Evolutionary conservation across 2,113 vertebrate genomes (phyloP), one percentile per base, ranked within the genome.

Genomic region (Archilochus colubris): DNA sequence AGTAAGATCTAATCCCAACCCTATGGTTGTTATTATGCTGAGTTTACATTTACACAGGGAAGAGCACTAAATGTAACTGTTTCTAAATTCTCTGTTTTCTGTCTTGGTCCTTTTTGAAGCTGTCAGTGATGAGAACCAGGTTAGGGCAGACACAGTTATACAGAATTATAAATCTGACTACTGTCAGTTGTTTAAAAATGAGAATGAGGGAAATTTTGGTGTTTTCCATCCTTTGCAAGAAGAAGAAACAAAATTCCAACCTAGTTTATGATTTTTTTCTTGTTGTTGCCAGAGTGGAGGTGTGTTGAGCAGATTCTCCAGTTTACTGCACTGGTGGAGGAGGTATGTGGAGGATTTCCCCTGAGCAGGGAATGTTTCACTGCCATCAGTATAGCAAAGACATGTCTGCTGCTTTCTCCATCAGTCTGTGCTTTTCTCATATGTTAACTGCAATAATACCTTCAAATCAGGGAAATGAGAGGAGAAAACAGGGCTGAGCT

Each of bases 311-410:
- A 81, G 48, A 78, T 54, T 91, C 89, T 82, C 44, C 53, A 20
- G 15, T 74, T 91, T 74, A 67, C 64, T 81, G 46, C 8, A n/a
- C 21, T 81, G 48, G 33, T 24, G 9, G 69, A 77, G 61, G 48
- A 95, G 30, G 78, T 77, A 82, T 74, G 72, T 50, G 53, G 89
- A 90, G 79, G 33, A 94, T 55, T 83, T 95, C 68, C 90, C 72
- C 59, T 19, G 5, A 80, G 68, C 27, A 80, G 61, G 44, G 51
- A 64, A 31, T 43, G 6, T 63, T 70, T 48, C 76, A 20, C 21
- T 44, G 51, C 36, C 36, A 89, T 20, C 30, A 84, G 17, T 31
- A 51, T 1, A 66, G 59, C 43, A 92, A 21, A 79, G 12, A 54
- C 5, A 30, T 33, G 17, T 61, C 62, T 55, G 20, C 50, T 43